Conservation (phyloP, 2,888 invertebrate species). For the Ectropis crepuscularia region DNA sequence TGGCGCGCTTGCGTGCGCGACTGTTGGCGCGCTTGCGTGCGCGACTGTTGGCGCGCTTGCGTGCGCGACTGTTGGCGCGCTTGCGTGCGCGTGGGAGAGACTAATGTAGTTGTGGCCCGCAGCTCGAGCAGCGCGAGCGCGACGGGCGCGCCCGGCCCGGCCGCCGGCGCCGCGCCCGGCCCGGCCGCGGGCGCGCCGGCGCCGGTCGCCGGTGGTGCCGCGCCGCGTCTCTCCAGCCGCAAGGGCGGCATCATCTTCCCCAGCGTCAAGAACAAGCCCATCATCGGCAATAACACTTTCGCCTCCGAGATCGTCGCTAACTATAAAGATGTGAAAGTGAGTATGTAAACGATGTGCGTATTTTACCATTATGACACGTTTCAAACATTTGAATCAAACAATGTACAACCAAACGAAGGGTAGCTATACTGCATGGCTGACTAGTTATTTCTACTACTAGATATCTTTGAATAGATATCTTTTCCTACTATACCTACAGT, state of each 20-base stretch:
- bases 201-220: conserved; percentile 71
- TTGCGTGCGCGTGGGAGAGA: conserved; percentile 50
- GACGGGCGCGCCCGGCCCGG: conserved; percentile 54
- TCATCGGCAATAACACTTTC: conserved; percentile 92
- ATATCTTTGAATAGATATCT: too few species aligned
- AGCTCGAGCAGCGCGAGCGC: conserved; percentile 74
- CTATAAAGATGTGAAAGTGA: conserved; percentile 94
- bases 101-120: conserved; percentile 77
- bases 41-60: conserved; percentile 47
- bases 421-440: too few species aligned
- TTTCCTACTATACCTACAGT: too few species aligned
- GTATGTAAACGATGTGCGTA: conserved; percentile 62
- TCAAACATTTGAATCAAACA: too few species aligned
- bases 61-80: conserved; percentile 35
- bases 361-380: not conserved
- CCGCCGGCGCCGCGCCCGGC: conserved; percentile 57
- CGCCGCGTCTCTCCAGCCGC: conserved; percentile 80
- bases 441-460: too few species aligned
- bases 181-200: conserved; percentile 55
- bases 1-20: conserved; percentile 49
- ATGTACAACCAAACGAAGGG: too few species aligned
- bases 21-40: conserved; percentile 41
- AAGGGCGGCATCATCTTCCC: conserved; percentile 96
- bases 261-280: conserved; percentile 95
- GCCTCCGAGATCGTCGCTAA: conserved; percentile 90